These are phyloP conservation scores for Cottus gobio DNA, from an alignment of 2,113 vertebrate genomes.

Conservation along the genomic window DNA sequence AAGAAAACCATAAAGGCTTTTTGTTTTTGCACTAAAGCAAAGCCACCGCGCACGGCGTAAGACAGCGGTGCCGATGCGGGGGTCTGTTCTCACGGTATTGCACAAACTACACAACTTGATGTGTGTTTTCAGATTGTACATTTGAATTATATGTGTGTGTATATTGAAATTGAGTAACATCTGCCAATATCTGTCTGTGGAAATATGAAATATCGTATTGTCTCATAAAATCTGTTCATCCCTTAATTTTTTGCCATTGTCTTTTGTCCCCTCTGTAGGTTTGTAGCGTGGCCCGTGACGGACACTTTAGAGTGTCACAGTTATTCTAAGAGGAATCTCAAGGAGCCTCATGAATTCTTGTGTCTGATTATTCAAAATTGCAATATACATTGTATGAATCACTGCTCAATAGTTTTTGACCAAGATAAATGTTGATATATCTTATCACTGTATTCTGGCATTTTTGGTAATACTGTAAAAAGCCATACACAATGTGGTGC, in stretches of 20 bases:
- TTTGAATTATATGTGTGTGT: conserved; percentile 60
- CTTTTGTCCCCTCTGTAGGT: conserved; percentile 39
- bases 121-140: conserved; percentile 68
- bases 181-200: conserved; percentile 63
- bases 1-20: conserved; percentile 50
- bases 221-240: conserved; percentile 68
- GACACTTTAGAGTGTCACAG: not conserved
- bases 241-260: conserved; percentile 59
- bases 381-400: not conserved
- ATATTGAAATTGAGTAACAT: conserved; percentile 61
- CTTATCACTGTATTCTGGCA: not conserved
- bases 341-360: not conserved
- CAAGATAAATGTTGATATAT: conserved; percentile 1
- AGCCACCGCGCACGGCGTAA: conserved; percentile 36
- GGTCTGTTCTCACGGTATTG: conserved; percentile 54
- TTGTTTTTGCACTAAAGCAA: conserved; percentile 56
- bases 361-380: not conserved
- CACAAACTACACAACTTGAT: conserved; percentile 72
- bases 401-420: not conserved
- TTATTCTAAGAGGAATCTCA: not conserved
- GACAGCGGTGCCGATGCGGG: conserved; percentile 44
- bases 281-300: not conserved
- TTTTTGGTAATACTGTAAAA: not conserved
- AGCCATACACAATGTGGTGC: not conserved
- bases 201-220: conserved; percentile 66